Base-by-base conservation (phyloP, 2,888 invertebrate genomes). In the Nymphalis polychloros region DNA sequence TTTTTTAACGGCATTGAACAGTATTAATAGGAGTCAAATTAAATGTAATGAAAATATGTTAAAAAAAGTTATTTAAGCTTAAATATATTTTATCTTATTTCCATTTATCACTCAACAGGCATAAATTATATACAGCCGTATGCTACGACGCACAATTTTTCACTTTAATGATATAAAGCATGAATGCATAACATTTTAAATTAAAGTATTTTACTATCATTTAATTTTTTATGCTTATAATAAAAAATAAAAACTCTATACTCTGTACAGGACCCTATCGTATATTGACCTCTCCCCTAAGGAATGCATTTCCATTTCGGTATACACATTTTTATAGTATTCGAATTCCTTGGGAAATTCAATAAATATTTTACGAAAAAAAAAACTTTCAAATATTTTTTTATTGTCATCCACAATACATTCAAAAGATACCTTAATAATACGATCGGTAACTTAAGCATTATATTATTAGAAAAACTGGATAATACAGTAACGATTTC, bases 281-380 rank as follows among this genome's bases (percentile, higher is more conserved):
- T 85, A 84, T 86, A 86, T 88, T 87, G 88, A 88, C 85, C 88
- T 83, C 81, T 80, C 83, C 83, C 84, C 86, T 80, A 80, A 74
- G 81, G 82, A 85, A 86, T 87, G 86, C 88, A 87, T 87, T 87
- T 80, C 77, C 76, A 76, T 77, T 47, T 55, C 64, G 57, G 78
- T 81, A 82, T 83, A 79, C 78, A 79, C 31, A 17, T 55, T 81
- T 81, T 77, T 77, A 80, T 81, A 80, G 81, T 77, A 79, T 76
- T 61, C 65, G 70, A 70, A 72, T 73, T 72, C 68, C 71, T 70
- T 72, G 71, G 64, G 55, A 64, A 66, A 70, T 65, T 60, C 59
- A 60, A 68, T 67, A 71, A 64, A 20, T 8, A 17, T 48, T 47
- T 48, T 48, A 31, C 1, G n/a, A n/a, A n/a, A 19, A 7, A 35